A percentile compares a stretch with the other conserved stretches of the same genome.
phyloP scores from a whole-genome alignment of 2,797 vertebrate species.

The Mormyrus hasselquistii region DNA sequence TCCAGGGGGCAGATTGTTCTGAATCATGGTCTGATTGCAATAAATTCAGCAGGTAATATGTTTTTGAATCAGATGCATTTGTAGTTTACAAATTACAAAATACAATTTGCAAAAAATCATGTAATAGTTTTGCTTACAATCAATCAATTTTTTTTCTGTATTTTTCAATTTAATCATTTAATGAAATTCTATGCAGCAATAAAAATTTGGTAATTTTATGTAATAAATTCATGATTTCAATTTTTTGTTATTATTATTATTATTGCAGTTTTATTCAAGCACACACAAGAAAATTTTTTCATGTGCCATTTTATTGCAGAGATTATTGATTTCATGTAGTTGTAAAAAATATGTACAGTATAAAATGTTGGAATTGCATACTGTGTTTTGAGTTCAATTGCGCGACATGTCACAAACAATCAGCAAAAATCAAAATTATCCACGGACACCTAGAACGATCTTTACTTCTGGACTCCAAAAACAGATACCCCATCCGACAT shows the following conservation, averaged over 20 bases:
- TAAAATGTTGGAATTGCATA: background rate
- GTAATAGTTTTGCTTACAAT: background rate
- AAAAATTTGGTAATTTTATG: background rate
- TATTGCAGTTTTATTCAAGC: background rate
- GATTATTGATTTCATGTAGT: background rate
- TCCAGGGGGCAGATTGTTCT: conserved; percentile 5
- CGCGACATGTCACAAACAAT: background rate
- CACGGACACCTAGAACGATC: background rate
- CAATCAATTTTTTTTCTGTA: background rate
- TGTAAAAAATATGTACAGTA: background rate
- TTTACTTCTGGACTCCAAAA: background rate
- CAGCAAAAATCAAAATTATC: background rate
- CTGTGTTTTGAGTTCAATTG: background rate
- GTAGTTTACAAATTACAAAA: background rate
- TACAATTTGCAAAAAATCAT: background rate
- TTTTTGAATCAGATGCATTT: background rate
- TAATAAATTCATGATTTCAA: background rate
- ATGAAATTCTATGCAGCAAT: background rate
- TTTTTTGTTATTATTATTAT: background rate
- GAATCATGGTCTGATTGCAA: background rate
- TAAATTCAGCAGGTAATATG: background rate
- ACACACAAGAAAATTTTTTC: background rate
- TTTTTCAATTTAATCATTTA: background rate
- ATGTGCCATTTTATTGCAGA: background rate
- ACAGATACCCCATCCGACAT: background rate